These are phyloP conservation scores for Drosophila arawakana DNA, from an alignment of 1,140 invertebrate genomes.

Conservation along the genomic window DNA sequence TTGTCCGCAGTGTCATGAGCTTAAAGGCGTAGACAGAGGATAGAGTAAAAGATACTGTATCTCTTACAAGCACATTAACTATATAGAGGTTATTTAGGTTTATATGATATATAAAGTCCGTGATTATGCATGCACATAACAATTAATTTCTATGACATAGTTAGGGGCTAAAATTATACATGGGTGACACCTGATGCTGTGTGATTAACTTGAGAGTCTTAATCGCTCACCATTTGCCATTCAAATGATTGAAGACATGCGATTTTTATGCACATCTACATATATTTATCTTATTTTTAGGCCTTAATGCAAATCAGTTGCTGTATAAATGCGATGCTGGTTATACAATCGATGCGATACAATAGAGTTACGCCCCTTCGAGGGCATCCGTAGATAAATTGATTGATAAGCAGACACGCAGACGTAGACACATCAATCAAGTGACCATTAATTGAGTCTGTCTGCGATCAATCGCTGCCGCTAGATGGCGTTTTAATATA, in stretches of 20 bases:
- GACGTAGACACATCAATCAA: conserved; percentile 49
- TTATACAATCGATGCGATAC: conserved; percentile 44
- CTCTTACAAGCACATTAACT: no score
- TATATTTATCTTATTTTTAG: conserved; percentile 12
- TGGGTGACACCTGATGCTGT: conserved; percentile 27
- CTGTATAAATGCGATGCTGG: conserved; percentile 2
- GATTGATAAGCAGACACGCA: conserved; percentile 33
- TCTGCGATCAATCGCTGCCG: conserved; percentile 7
- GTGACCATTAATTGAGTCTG: conserved; percentile 25
- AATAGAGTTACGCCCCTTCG: conserved; percentile 30
- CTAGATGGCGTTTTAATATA: conserved; percentile 22
- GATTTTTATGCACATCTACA: background rate
- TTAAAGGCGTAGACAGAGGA: no score
- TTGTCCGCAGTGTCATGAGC: no score
- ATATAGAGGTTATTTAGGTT: background rate
- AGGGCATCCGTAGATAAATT: conserved; percentile 48
- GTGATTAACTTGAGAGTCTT: conserved; percentile 34
- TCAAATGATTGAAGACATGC: background rate
- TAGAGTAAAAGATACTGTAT: no score
- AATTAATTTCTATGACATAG: conserved; percentile 47
- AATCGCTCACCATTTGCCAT: conserved; percentile 21
- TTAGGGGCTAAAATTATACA: conserved; percentile 25
- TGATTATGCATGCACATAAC: conserved; percentile 33
- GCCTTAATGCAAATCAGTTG: conserved; percentile 25
- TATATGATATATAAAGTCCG: background rate